Evolutionary conservation across 2,113 vertebrate species (phyloP), one percentile per base, ranked within the genome.

Genomic region (Sander lucioperca): DNA sequence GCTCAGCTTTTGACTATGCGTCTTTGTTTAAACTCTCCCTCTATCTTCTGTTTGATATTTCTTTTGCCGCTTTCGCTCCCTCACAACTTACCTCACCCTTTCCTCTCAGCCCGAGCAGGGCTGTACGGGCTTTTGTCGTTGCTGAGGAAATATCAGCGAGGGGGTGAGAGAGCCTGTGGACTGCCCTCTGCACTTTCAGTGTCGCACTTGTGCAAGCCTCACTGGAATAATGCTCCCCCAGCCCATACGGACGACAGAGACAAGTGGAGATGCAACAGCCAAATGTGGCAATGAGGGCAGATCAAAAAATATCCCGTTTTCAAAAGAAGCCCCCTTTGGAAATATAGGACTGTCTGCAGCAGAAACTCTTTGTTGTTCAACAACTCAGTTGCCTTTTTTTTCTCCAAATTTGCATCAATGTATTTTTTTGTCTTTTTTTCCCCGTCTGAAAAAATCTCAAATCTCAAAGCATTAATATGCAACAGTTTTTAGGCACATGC

Each of bases 251-350:
- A 89, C 30, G 82, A 79, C 80, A 79, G 77, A 83, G 89, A 89
- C 88, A 79, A 91, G 85, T 83, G 85, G 86, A 90, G 89, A 92
- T 85, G 88, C 87, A 77, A 76, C 91, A 86, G 86, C 80, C 75
- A 57, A 86, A 82, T 72, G 84, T 85, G 85, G 66, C 87, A 82
- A 50, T 10, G 75, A 86, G 85, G 77, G 87, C 66, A 86, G 79
- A 84, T 77, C 47, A 90, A 66, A 90, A 84, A 77, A 91, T 39
- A 77, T 94, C 91, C 91, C 92, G 90, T 91, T 94, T 94, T 95
- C 91, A 94, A 84, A 90, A 92, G 92, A 94, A 94, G 89, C 91
- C 74, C 80, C 64, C 57, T 83, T 61, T 82, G 84, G 76, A 90
- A 87, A 82, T 62, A 75, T 43, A 70, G 91, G 90, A 89, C 85